phyloP scores from a whole-genome alignment of 2,888 invertebrate genomes.

The Mellilla xanthometata region DNA sequence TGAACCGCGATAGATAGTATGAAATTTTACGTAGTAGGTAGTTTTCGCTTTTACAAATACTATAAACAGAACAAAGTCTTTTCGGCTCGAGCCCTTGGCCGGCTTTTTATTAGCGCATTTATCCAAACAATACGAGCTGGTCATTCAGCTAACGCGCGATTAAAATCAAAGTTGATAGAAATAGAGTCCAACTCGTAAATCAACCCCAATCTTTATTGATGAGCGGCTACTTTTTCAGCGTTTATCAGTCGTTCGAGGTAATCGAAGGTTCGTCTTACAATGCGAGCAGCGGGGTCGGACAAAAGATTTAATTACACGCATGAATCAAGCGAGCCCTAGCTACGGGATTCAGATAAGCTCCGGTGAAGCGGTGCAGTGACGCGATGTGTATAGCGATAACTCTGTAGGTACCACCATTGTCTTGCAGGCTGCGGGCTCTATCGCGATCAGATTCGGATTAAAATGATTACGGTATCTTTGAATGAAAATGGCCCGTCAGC shows the following conservation, averaged over 20 bases:
- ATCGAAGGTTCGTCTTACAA: slow-evolving; percentile 59
- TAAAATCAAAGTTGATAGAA: slow-evolving; percentile 1
- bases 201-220: slow-evolving; percentile 57
- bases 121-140: not conserved
- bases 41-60: too few species aligned
- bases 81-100: too few species aligned
- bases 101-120: not conserved
- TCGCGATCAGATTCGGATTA: slow-evolving; percentile 60
- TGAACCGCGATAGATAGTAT: too few species aligned
- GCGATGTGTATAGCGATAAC: slow-evolving; percentile 60
- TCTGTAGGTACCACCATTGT: slow-evolving; percentile 62
- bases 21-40: too few species aligned
- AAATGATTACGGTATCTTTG: slow-evolving; percentile 31
- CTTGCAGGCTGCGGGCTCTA: slow-evolving; percentile 61
- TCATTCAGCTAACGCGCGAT: too few species aligned
- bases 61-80: too few species aligned
- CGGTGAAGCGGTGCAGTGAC: slow-evolving; percentile 56
- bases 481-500: slow-evolving; percentile 19
- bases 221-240: slow-evolving; percentile 50
- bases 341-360: slow-evolving; percentile 51
- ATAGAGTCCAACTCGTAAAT: slow-evolving; percentile 30
- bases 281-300: slow-evolving; percentile 63
- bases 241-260: slow-evolving; percentile 59
- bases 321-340: slow-evolving; percentile 64
- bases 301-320: slow-evolving; percentile 82